Evolutionary conservation across 2,797 vertebrate genomes (phyloP).

Genomic region (Gadopsis marmoratus): DNA sequence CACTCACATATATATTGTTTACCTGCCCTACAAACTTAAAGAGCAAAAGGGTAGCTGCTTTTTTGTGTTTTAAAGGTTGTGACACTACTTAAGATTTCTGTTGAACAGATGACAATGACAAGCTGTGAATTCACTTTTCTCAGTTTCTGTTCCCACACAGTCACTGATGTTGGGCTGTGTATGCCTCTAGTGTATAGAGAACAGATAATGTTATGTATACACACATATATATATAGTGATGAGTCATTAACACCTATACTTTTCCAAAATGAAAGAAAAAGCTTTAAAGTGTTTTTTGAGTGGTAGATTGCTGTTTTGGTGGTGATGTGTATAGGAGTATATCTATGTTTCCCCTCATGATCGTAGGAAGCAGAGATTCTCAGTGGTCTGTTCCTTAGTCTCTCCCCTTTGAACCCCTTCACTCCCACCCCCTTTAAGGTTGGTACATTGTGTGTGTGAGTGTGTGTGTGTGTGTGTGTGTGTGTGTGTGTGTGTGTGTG

Average conservation of each 20-base stretch:
- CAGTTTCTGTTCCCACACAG: slow-evolving; percentile 37
- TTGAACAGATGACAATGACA: slow-evolving; percentile 31
- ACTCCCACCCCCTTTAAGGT: slow-evolving; percentile 95
- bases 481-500: too few relatives aligned
- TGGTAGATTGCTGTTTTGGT: slow-evolving; percentile 30
- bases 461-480: too few relatives aligned
- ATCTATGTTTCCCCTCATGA: slow-evolving; percentile 82
- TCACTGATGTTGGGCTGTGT: slow-evolving; percentile 33
- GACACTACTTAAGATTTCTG: slow-evolving; percentile 15
- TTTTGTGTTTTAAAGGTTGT: slow-evolving; percentile 20
- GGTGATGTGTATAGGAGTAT: slow-evolving; percentile 61
- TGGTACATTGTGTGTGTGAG: slow-evolving; percentile 73
- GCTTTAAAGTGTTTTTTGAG: slow-evolving; percentile 20
- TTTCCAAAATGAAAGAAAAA: slow-evolving; percentile 33
- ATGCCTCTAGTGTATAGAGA: slow-evolving; percentile 21
- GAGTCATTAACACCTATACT: slow-evolving; percentile 65
- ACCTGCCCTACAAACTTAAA: slow-evolving; percentile 11
- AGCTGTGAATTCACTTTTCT: slow-evolving; percentile 21
- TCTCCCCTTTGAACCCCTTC: slow-evolving; percentile 93
- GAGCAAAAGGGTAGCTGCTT: background rate
- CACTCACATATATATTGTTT: slow-evolving; percentile 13
- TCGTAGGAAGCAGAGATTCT: slow-evolving; percentile 88
- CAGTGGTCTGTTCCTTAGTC: slow-evolving; percentile 87
- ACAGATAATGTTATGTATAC: slow-evolving; percentile 29
- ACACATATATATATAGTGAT: slow-evolving; percentile 43